Evolutionary conservation across 1,140 invertebrate species (phyloP).

Genomic region (Lordiphosa stackelbergi): DNA sequence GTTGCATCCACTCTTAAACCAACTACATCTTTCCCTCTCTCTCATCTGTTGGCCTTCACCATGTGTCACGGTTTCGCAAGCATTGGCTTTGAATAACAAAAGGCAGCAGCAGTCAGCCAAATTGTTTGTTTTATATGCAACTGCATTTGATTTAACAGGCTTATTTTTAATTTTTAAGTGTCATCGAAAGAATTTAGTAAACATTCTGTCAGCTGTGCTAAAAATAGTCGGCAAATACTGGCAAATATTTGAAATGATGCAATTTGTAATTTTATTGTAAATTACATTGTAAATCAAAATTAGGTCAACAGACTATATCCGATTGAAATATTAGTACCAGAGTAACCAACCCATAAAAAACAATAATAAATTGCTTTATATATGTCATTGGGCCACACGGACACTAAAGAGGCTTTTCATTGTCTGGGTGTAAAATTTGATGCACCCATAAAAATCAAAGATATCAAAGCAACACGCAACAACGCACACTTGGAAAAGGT

Average conservation of each 20-base stretch:
- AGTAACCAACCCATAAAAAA: slow-evolving; percentile 28
- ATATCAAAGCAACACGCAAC: slow-evolving; percentile 29
- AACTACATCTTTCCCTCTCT: slow-evolving; percentile 2
- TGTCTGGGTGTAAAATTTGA: slow-evolving; percentile 30
- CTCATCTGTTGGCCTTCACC: slow-evolving; percentile 40
- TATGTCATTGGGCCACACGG: slow-evolving; percentile 38
- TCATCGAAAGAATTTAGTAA: too few species aligned
- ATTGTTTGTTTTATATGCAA: too few species aligned
- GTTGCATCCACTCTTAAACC: slow-evolving; percentile 3
- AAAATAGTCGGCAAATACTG: too few species aligned
- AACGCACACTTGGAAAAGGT: neutral
- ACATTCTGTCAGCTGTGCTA: too few species aligned
- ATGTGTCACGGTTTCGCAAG: slow-evolving; percentile 64
- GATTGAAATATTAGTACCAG: slow-evolving; percentile 8
- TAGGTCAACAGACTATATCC: slow-evolving; percentile 2
- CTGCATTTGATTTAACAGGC: too few species aligned
- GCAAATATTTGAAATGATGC: too few species aligned
- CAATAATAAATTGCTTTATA: slow-evolving; percentile 48
- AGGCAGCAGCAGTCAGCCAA: too few species aligned
- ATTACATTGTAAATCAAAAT: neutral
- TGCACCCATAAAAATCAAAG: slow-evolving; percentile 54
- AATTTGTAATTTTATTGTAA: too few species aligned
- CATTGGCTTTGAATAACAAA: slow-evolving; percentile 53
- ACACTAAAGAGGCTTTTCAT: slow-evolving; percentile 28
- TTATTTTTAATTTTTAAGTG: too few species aligned